These are phyloP conservation scores for Epinephelus malabaricus DNA, from an alignment of 2,797 vertebrate species.

Conservation along the genomic window DNA sequence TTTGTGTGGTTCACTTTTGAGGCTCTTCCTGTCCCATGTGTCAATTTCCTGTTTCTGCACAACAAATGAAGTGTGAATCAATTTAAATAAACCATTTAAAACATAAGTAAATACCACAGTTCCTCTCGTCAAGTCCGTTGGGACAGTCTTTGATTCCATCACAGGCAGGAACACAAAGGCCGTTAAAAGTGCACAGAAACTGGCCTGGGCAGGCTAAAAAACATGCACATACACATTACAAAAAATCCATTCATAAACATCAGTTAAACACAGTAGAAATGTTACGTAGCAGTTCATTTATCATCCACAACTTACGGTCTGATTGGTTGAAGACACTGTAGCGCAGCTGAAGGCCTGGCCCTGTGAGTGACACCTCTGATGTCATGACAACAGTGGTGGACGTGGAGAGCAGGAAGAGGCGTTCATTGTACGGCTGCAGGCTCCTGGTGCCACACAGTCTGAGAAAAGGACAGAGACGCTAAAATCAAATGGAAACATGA, in stretches of 20 bases:
- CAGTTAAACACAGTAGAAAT: too few species aligned
- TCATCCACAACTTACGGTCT: constrained; percentile 88
- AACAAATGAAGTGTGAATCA: not conserved
- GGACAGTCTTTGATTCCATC: constrained; percentile 94
- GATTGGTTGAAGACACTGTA: constrained; percentile 93
- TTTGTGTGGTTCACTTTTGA: too few species aligned
- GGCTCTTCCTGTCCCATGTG: not conserved
- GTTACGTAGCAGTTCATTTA: not conserved
- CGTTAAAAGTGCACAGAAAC: constrained; percentile 91
- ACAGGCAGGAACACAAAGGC: constrained; percentile 92
- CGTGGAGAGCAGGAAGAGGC: constrained; percentile 85
- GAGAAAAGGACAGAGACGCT: constrained; percentile 15
- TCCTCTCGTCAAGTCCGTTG: constrained; percentile 93
- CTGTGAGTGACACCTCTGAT: constrained; percentile 91
- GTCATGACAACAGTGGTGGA: constrained; percentile 88
- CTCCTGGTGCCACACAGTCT: constrained; percentile 92
- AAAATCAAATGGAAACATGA: accelerated
- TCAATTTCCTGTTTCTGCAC: not conserved
- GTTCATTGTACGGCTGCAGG: constrained; percentile 89
- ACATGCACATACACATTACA: not conserved
- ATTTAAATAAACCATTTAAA: not conserved
- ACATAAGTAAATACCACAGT: constrained; percentile 87
- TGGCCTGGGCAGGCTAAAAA: constrained; percentile 91
- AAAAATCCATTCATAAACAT: too few species aligned
- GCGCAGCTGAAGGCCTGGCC: constrained; percentile 90